These are phyloP conservation scores for Triplophysa bombifrons DNA, from an alignment of 2,797 vertebrate genomes.

Conservation along the genomic window DNA sequence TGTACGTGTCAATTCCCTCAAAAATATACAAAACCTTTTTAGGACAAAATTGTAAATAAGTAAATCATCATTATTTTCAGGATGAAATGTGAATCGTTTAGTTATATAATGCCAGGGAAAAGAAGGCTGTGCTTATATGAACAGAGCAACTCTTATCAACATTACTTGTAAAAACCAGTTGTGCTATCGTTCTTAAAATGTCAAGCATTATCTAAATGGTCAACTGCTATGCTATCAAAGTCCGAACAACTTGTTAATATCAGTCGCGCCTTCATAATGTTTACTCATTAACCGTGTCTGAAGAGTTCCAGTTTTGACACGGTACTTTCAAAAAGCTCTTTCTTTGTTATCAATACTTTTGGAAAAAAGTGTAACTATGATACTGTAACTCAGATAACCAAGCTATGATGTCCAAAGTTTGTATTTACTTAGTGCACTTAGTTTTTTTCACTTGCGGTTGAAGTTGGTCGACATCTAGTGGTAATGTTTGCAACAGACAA, in stretches of 20 bases:
- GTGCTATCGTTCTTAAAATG: neutral
- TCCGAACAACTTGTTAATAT: neutral
- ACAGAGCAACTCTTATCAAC: neutral
- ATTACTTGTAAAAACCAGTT: conserved; percentile 21
- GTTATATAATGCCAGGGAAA: neutral
- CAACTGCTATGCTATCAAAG: neutral
- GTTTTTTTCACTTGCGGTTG: neutral
- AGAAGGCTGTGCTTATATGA: neutral
- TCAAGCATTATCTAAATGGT: neutral
- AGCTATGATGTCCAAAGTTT: neutral
- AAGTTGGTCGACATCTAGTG: conserved; percentile 6
- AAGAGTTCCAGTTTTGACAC: neutral
- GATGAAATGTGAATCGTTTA: conserved; percentile 12
- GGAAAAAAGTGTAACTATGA: neutral
- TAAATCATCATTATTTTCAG: neutral
- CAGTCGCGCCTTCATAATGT: neutral
- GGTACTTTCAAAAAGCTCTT: too few relatives aligned
- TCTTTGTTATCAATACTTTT: neutral
- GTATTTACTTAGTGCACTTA: neutral
- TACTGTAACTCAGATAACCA: neutral
- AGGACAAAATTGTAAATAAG: too few relatives aligned
- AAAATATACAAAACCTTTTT: too few relatives aligned
- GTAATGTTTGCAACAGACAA: neutral
- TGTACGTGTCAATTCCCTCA: neutral
- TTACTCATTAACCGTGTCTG: neutral